A percentile compares a stretch with the other conserved stretches of the same genome.
Evolutionary conservation across 2,888 invertebrate genomes (phyloP).

Genomic region (Caenorhabditis becei): DNA sequence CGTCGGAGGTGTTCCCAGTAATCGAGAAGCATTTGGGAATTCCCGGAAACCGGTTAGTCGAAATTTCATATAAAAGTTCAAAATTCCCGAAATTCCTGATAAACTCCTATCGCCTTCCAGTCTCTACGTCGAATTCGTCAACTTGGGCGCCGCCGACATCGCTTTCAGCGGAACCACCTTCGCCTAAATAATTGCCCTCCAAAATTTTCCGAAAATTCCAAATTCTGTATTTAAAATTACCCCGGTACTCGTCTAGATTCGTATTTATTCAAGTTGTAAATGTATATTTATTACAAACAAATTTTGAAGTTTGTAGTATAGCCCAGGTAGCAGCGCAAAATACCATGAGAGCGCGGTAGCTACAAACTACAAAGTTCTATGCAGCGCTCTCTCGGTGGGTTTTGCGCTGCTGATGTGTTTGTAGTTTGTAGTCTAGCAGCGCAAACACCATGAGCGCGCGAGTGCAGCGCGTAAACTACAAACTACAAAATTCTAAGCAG

Average conservation of each 20-base stretch:
- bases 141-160: conserved; percentile 65
- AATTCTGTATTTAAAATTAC: conserved; percentile 1
- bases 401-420: too few species aligned
- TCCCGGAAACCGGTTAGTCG: conserved; percentile 61
- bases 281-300: too few species aligned
- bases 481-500: too few species aligned
- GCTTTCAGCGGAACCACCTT: conserved; percentile 71
- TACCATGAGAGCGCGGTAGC: too few species aligned
- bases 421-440: too few species aligned
- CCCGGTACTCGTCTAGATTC: background rate
- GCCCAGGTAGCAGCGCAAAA: too few species aligned
- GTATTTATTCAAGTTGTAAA: background rate
- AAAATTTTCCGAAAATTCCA: conserved; percentile 1
- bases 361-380: too few species aligned
- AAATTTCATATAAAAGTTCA: background rate
- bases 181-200: conserved; percentile 44
- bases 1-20: conserved; percentile 65
- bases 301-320: too few species aligned
- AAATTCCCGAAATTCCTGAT: background rate
- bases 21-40: conserved; percentile 69
- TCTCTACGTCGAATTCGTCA: conserved; percentile 71
- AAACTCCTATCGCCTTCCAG: conserved; percentile 61
- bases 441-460: too few species aligned
- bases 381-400: too few species aligned
- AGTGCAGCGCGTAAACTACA: too few species aligned